A percentile compares a stretch with the other conserved stretches of the same genome.
Evolutionary conservation across 2,797 vertebrate species (phyloP).

Genomic region (Neoniphon sammara): DNA sequence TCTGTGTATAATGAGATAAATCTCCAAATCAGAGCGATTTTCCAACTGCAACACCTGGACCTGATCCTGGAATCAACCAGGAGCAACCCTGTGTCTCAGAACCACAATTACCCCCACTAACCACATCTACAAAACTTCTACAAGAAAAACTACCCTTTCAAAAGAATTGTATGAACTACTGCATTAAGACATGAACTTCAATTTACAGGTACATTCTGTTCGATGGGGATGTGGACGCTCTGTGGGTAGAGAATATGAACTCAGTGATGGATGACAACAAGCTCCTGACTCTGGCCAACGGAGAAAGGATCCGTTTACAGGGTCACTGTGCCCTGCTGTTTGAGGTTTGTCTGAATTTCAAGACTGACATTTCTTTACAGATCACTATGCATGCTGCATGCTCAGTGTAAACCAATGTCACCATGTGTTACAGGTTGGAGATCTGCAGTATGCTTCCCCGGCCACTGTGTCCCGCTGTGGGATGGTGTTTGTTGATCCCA

Average conservation of each 20-base stretch:
- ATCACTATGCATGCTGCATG: background rate
- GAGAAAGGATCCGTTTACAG: conserved; percentile 95
- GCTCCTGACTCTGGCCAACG: conserved; percentile 94
- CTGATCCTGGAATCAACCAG: too few relatives aligned
- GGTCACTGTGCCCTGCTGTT: conserved; percentile 93
- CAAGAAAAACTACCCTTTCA: too few relatives aligned
- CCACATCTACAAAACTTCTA: too few relatives aligned
- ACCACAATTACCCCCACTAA: too few relatives aligned
- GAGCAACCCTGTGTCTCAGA: too few relatives aligned
- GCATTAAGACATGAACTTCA: conserved; percentile 10
- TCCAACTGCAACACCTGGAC: too few relatives aligned
- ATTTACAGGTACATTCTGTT: conserved; percentile 93
- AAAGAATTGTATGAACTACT: background rate
- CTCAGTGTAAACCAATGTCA: conserved; percentile 7
- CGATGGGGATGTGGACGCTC: conserved; percentile 97
- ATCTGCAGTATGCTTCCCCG: conserved; percentile 95
- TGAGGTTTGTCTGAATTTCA: conserved; percentile 82
- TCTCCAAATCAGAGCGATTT: too few relatives aligned
- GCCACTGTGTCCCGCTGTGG: conserved; percentile 97
- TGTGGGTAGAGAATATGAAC: conserved; percentile 99
- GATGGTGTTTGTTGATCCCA: conserved; percentile 98
- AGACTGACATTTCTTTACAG: background rate
- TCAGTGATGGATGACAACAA: conserved; percentile 99
- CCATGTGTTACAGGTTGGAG: conserved; percentile 87
- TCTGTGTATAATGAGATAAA: too few relatives aligned